These are phyloP conservation scores for Chymomyza costata DNA, from an alignment of 1,140 invertebrate species.

Conservation along the genomic window DNA sequence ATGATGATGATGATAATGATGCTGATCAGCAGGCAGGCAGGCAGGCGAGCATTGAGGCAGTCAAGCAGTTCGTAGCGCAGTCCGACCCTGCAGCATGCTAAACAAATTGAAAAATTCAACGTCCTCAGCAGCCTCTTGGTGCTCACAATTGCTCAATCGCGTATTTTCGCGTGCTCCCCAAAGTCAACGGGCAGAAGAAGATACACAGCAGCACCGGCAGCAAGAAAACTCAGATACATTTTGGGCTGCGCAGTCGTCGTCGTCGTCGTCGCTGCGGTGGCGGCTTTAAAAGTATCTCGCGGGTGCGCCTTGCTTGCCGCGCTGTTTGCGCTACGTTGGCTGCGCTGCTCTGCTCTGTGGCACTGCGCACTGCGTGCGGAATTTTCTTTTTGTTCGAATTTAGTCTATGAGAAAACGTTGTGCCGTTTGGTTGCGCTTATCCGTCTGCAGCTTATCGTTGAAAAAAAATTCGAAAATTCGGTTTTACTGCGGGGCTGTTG, in stretches of 20 bases:
- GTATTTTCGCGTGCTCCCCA: constrained; percentile 51
- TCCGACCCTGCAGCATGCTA: constrained; percentile 17
- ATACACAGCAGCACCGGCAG: constrained; percentile 13
- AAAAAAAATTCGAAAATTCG: constrained; percentile 36
- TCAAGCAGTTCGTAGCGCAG: no score
- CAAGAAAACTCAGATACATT: constrained; percentile 39
- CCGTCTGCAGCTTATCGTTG: constrained; percentile 38
- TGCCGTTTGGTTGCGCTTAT: constrained; percentile 40
- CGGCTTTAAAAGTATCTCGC: constrained; percentile 57
- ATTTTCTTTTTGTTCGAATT: constrained; percentile 60
- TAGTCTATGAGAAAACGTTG: constrained; percentile 69
- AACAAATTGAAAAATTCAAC: constrained; percentile 69
- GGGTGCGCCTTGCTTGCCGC: constrained; percentile 50
- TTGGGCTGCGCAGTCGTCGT: constrained; percentile 36
- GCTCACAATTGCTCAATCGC: constrained; percentile 67
- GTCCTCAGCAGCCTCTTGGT: constrained; percentile 63
- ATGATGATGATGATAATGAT: constrained; percentile 37
- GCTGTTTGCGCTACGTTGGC: constrained; percentile 2
- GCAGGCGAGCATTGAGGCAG: constrained; percentile 7
- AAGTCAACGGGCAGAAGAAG: constrained; percentile 10
- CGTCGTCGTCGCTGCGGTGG: constrained; percentile 35
- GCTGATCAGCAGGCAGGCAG: neutral
- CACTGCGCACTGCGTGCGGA: constrained; percentile 58
- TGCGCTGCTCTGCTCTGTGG: constrained; percentile 6
- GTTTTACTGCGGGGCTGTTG: constrained; percentile 46